Percentiles rank a stretch among this genome's conserved stretches.
Conservation (phyloP, 2,797 vertebrate species). For the Enteromius paludinosus region DNA sequence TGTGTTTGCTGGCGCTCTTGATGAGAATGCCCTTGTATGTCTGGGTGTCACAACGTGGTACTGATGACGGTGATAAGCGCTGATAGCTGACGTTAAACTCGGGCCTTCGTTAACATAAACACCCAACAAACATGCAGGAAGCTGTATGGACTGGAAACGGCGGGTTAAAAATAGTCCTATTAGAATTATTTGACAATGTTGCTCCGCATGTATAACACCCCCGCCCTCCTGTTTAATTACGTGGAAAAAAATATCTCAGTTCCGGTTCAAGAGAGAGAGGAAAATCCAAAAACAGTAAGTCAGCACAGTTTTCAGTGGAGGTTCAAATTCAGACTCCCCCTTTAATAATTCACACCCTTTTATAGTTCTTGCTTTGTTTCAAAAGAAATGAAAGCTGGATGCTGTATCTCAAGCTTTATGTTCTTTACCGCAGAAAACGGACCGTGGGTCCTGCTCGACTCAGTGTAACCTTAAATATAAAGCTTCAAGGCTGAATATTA, state of each 20-base stretch:
- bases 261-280: conserved; percentile 59
- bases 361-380: conserved; percentile 40
- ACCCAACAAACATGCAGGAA: conserved; percentile 71
- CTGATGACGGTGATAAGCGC: conserved; percentile 73
- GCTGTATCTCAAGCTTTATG: conserved; percentile 20
- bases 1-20: conserved; percentile 29
- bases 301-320: conserved; percentile 36
- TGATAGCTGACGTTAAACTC: conserved; percentile 75
- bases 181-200: conserved; percentile 74
- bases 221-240: conserved; percentile 63
- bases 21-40: conserved; percentile 44
- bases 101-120: conserved; percentile 74
- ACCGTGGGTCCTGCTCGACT: conserved; percentile 18
- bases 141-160: conserved; percentile 67
- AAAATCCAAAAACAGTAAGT: conserved; percentile 45
- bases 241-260: conserved; percentile 42
- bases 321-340: conserved; percentile 46
- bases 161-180: conserved; percentile 80
- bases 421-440: conserved; percentile 35
- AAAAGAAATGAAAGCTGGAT: conserved; percentile 18
- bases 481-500: conserved; percentile 24
- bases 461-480: conserved; percentile 12
- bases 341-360: conserved; percentile 55
- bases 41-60: conserved; percentile 59
- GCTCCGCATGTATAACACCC: conserved; percentile 69